Evolutionary conservation across 2,113 vertebrate species (phyloP).

Genomic region (Myrmophylax atrothorax): DNA sequence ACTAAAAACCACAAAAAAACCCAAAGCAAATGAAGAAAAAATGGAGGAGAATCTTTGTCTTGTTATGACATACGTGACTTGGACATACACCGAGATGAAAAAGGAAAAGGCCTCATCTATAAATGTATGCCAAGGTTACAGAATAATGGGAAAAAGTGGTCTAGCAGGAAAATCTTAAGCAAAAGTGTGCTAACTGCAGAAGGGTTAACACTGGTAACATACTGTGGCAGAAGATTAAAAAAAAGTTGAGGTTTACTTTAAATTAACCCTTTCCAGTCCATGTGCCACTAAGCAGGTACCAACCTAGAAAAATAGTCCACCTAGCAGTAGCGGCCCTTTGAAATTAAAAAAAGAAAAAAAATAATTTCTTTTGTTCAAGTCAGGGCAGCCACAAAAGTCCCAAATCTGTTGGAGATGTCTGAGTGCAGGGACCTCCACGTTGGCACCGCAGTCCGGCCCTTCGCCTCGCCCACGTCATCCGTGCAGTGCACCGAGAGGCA

Average conservation of each 20-base stretch:
- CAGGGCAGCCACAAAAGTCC: conserved; percentile 95
- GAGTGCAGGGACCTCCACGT: conserved; percentile 97
- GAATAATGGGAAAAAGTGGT: conserved; percentile 55
- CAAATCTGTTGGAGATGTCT: conserved; percentile 97
- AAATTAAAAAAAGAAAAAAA: conserved; percentile 52
- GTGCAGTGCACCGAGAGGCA: conserved; percentile 98
- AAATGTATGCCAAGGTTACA: conserved; percentile 71
- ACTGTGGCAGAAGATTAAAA: conserved; percentile 75
- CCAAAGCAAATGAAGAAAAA: neutral
- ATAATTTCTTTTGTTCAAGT: conserved; percentile 83
- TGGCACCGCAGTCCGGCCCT: conserved; percentile 90
- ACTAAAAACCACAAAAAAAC: neutral
- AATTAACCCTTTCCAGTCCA: conserved; percentile 83
- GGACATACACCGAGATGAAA: conserved; percentile 71
- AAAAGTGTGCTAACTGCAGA: conserved; percentile 75
- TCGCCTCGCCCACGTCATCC: conserved; percentile 91
- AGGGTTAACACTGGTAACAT: conserved; percentile 80
- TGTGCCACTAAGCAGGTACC: conserved; percentile 80
- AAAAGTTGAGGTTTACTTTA: conserved; percentile 79
- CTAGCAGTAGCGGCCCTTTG: conserved; percentile 75
- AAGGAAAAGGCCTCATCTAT: conserved; percentile 72
- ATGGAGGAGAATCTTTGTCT: conserved; percentile 63
- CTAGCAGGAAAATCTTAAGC: conserved; percentile 71
- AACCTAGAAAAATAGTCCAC: conserved; percentile 78
- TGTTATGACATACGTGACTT: conserved; percentile 69